These are phyloP conservation scores for Pogonus chalceus DNA, from an alignment of 1,140 invertebrate species.

Conservation along the genomic window DNA sequence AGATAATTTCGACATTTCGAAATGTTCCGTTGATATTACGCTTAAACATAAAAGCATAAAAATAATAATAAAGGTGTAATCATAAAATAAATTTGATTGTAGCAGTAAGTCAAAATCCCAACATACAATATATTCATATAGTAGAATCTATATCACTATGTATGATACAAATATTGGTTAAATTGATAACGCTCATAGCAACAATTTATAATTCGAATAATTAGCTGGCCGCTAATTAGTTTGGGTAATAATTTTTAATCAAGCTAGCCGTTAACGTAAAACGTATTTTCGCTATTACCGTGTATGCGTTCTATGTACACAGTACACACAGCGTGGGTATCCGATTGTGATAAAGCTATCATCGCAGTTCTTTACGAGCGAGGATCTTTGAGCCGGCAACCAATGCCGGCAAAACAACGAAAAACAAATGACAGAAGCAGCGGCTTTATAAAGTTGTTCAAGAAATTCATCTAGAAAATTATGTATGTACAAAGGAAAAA, in stretches of 20 bases:
- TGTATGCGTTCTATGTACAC: not conserved
- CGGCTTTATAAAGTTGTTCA: slow-evolving; percentile 1
- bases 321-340: not conserved
- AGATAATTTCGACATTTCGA: no score
- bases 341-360: slow-evolving; percentile 2
- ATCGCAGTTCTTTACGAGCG: not conserved
- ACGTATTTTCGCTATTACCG: not conserved
- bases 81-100: no score
- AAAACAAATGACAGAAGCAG: not conserved
- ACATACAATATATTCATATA: no score
- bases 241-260: slow-evolving; percentile 6
- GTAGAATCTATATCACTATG: no score
- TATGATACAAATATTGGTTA: no score
- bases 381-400: not conserved
- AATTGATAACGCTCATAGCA: no score
- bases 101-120: no score
- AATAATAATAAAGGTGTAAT: no score
- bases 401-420: not conserved
- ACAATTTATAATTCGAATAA: slow-evolving; percentile 6
- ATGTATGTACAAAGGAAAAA: not conserved
- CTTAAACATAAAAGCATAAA: no score
- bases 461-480: not conserved
- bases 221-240: slow-evolving; percentile 1
- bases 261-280: not conserved
- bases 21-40: no score